Base-by-base conservation (phyloP, 2,113 vertebrate genomes). In the Nibea albiflora region DNA sequence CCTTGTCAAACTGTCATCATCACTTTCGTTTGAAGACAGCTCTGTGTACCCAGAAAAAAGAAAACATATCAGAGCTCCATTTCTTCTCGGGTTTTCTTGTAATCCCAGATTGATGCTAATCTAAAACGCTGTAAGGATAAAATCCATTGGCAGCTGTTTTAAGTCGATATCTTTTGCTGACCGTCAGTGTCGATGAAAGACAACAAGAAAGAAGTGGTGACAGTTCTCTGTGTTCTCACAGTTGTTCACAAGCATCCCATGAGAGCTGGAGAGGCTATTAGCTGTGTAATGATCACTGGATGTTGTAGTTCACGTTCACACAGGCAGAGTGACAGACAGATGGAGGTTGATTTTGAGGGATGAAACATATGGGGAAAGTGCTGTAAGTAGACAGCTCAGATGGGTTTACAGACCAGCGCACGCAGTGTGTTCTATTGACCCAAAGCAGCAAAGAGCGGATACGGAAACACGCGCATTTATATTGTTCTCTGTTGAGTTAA, bases 1-100 rank as follows among this genome's bases (percentile, higher is more conserved):
- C 47, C 76, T 85, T 92, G 86, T 88, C 89, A 91, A 76, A 73
- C 73, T 92, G 88, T 86, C 88, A 90, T 80, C 81, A 85, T 87
- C 86, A 58, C 74, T 82, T 82, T 80, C 20, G 46, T 84, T 78
- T 84, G 42, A 85, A 73, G 75, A 74, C 57, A 74, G 62, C 85
- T 81, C 76, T 74, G 75, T 76, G 80, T 24, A 72, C 26, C 20
- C 22, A 61, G 67, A 60, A 28, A 70, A 73, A 69, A 50, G 11
- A 66, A 78, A 68, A 77, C 61, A 69, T 28, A 61, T 46, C 62
- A 78, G 31, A 76, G 65, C 49, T 47, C 9, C 5, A 16, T 83
- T 76, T 85, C 74, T 65, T 78, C 52, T 89, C 75, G 47, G 70
- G 24, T 84, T 90, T 77, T 83, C 54, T 83, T 87, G 77, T 86